Conservation (phyloP, 2,113 vertebrate species). For the Nannospalax galili region DNA sequence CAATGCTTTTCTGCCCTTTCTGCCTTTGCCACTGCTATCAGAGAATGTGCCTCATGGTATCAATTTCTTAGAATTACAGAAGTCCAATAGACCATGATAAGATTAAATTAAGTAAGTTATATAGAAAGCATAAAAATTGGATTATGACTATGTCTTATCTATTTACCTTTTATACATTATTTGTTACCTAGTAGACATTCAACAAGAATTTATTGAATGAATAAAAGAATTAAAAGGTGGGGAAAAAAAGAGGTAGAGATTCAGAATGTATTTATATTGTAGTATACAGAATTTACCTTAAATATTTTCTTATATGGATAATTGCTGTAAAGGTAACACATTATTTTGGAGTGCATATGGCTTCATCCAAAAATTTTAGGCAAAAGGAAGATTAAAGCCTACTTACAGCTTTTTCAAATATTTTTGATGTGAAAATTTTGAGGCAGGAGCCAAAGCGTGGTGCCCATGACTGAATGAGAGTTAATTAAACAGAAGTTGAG, state of each 20-base stretch:
- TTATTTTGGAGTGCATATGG: too few relatives aligned
- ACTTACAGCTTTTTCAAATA: neutral
- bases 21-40: neutral
- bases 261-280: too few relatives aligned
- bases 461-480: neutral
- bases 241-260: too few relatives aligned
- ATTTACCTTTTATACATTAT: neutral
- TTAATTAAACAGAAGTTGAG: neutral
- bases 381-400: neutral
- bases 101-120: neutral
- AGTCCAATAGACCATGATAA: neutral
- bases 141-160: neutral
- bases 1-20: neutral
- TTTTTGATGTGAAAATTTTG: neutral
- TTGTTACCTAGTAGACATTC: neutral
- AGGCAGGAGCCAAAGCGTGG: neutral
- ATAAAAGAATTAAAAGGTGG: too few relatives aligned
- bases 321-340: too few relatives aligned
- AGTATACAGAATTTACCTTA: too few relatives aligned
- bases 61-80: slow-evolving; percentile 4
- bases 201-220: neutral
- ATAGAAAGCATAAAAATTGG: neutral
- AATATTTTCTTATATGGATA: too few relatives aligned
- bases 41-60: neutral
- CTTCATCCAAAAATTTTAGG: too few relatives aligned